Evolutionary conservation across 2,888 invertebrate genomes (phyloP).

Genomic region (Uropetala carovei): DNA sequence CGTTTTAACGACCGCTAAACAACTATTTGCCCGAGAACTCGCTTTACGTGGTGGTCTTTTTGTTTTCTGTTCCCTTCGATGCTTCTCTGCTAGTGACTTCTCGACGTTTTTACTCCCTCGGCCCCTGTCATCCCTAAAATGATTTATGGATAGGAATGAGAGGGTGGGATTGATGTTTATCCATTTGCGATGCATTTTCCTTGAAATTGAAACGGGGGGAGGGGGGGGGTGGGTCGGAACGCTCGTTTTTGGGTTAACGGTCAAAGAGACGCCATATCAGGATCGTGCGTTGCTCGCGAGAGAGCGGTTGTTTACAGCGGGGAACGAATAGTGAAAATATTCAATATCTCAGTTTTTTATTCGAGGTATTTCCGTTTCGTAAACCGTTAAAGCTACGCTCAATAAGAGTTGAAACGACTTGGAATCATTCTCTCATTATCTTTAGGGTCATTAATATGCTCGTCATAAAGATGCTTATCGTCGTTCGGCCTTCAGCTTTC

Average conservation of each 20-base stretch:
- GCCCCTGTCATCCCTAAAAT: not conserved
- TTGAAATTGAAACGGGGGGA: not conserved
- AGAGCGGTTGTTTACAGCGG: not conserved
- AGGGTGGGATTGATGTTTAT: not conserved
- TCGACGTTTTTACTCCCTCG: not conserved
- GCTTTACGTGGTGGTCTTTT: not conserved
- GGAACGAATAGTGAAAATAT: not conserved
- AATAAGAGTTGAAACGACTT: no score
- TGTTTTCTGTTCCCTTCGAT: not conserved
- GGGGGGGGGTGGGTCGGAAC: no score
- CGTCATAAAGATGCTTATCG: no score
- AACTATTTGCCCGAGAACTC: not conserved
- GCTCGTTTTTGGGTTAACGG: not conserved
- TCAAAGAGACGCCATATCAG: not conserved
- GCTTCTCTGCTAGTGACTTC: not conserved
- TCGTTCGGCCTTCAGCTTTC: no score
- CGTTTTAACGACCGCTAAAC: no score
- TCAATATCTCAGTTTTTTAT: not conserved
- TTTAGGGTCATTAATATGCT: no score
- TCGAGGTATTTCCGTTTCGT: not conserved
- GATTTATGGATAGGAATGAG: not conserved
- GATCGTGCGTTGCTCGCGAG: not conserved
- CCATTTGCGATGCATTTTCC: conserved; percentile 15
- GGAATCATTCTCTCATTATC: no score
- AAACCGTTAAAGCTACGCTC: no score